These are phyloP conservation scores for Tipula confusa DNA, from an alignment of 2,888 invertebrate species.

Conservation along the genomic window DNA sequence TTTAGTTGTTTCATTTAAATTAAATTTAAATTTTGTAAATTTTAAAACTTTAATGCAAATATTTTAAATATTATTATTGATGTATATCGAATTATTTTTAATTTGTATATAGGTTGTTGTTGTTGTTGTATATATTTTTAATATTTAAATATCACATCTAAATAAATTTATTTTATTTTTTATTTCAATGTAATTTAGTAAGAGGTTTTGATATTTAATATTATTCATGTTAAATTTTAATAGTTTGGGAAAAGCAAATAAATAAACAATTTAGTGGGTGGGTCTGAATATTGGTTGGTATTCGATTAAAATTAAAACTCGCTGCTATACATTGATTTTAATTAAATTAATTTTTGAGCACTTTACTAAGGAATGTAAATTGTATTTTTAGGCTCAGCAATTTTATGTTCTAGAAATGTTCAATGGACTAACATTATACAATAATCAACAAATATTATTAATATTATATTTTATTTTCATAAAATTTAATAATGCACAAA, in stretches of 20 bases:
- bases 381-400: not conserved
- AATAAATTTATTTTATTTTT: not conserved
- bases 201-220: not conserved
- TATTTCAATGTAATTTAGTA: not conserved
- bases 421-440: not conserved
- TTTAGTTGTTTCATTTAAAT: not conserved
- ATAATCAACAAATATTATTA: not conserved
- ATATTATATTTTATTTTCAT: not conserved
- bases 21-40: not conserved
- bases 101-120: not conserved
- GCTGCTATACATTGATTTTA: not conserved
- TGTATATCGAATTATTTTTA: not conserved
- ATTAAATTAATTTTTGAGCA: not conserved
- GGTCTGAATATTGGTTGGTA: not conserved
- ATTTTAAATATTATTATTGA: not conserved
- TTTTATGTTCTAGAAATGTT: not conserved
- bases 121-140: too few species aligned
- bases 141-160: not conserved
- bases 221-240: not conserved
- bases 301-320: not conserved
- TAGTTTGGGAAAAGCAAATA: slow-evolving; percentile 1
- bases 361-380: not conserved
- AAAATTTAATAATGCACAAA: slow-evolving; percentile 3
- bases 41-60: not conserved
- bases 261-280: not conserved